Conservation (phyloP, 1,140 invertebrate species). For the Agrypnia vestita region DNA sequence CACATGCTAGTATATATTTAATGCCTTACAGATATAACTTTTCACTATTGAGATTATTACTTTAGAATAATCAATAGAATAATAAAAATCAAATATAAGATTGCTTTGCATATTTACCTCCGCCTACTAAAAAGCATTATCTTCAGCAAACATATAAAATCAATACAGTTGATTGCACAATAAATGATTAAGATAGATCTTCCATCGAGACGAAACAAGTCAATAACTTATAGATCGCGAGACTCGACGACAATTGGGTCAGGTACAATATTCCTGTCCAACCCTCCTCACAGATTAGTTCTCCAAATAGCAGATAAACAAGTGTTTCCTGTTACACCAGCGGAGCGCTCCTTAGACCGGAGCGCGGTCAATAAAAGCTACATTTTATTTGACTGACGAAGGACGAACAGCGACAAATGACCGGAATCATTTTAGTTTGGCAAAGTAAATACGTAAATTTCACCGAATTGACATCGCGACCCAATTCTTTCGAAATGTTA, state of each 20-base stretch:
- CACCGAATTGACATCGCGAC: neutral
- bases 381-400: neutral
- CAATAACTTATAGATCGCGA: neutral
- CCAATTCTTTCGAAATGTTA: too few relatives aligned
- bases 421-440: neutral
- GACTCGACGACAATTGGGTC: neutral
- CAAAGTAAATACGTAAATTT: neutral
- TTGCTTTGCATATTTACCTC: too few relatives aligned
- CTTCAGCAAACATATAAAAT: too few relatives aligned
- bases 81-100: too few relatives aligned
- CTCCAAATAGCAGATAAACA: neutral
- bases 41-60: too few relatives aligned
- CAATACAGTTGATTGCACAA: neutral
- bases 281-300: neutral
- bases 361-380: neutral
- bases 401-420: neutral
- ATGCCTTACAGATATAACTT: too few relatives aligned
- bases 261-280: neutral
- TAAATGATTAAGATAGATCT: too few relatives aligned
- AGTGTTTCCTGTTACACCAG: neutral
- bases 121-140: too few relatives aligned
- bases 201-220: neutral
- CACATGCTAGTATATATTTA: too few relatives aligned
- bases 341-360: neutral
- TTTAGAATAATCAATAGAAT: too few relatives aligned